These are phyloP conservation scores for Lethrus apterus DNA, from an alignment of 1,140 invertebrate species.

Conservation along the genomic window DNA sequence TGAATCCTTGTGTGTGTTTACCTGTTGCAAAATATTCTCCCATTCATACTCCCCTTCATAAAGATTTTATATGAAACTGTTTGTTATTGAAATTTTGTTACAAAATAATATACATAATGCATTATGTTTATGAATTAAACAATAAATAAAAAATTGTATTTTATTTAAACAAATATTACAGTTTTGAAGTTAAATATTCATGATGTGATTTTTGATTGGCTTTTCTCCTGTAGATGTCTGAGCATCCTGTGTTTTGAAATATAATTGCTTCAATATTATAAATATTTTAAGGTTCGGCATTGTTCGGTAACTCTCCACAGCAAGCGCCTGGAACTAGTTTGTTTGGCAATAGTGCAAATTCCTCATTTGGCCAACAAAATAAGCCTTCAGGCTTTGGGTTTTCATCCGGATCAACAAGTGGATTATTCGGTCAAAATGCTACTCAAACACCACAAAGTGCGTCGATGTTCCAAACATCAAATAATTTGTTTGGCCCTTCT, in stretches of 20 bases:
- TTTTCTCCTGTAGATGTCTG: constrained; percentile 1
- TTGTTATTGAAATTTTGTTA: background rate
- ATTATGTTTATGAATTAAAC: background rate
- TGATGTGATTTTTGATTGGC: background rate
- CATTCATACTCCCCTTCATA: too few species aligned
- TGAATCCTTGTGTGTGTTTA: constrained; percentile 41
- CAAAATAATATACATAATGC: constrained; percentile 1
- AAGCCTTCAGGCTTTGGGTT: constrained; percentile 53
- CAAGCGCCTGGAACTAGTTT: constrained; percentile 37
- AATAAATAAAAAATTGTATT: background rate
- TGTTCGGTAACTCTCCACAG: constrained; percentile 30
- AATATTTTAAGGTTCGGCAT: constrained; percentile 18
- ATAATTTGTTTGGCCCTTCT: constrained; percentile 27
- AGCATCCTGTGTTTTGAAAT: constrained; percentile 14
- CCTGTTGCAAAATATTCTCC: background rate
- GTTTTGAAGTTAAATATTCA: constrained; percentile 8
- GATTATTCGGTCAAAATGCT: constrained; percentile 30
- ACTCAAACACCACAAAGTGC: constrained; percentile 27
- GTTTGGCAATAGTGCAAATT: constrained; percentile 47
- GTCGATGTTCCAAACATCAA: constrained; percentile 31
- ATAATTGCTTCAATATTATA: background rate
- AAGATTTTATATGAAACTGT: background rate
- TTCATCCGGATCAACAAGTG: constrained; percentile 33
- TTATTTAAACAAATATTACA: too few species aligned
- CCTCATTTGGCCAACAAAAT: constrained; percentile 55